These are phyloP conservation scores for Spodoptera litura DNA, from an alignment of 1,140 invertebrate species.

Conservation along the genomic window DNA sequence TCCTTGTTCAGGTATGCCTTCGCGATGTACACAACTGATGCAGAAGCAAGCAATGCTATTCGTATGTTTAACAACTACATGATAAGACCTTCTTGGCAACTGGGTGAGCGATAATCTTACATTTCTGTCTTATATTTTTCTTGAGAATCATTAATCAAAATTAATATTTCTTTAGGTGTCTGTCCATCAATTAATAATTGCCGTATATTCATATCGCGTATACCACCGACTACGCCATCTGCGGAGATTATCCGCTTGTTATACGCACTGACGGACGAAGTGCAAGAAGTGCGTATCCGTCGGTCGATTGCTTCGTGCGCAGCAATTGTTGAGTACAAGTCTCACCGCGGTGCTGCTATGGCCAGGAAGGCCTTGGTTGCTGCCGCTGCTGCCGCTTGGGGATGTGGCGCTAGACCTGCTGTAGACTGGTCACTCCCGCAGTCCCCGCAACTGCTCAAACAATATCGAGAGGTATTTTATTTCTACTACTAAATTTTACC, in stretches of 20 bases:
- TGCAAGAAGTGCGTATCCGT: constrained; percentile 78
- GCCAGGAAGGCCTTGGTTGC: constrained; percentile 78
- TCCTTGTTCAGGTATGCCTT: constrained; percentile 76
- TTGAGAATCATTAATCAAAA: not conserved
- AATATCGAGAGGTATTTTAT: constrained; percentile 75
- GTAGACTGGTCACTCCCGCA: constrained; percentile 81
- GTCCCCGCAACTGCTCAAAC: constrained; percentile 75
- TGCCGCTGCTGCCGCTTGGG: constrained; percentile 76
- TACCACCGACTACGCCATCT: constrained; percentile 73
- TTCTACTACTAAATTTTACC: not conserved
- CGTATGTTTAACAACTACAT: constrained; percentile 82
- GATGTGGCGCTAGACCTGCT: constrained; percentile 73
- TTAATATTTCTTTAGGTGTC: constrained; percentile 60
- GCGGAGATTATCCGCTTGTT: constrained; percentile 77
- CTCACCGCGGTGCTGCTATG: constrained; percentile 80
- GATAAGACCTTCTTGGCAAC: constrained; percentile 81
- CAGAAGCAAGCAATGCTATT: constrained; percentile 77
- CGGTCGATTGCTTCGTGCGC: constrained; percentile 73
- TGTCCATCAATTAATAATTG: constrained; percentile 83
- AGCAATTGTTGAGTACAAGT: constrained; percentile 80
- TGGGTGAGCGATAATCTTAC: constrained; percentile 66
- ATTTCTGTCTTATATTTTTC: not conserved
- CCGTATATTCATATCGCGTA: constrained; percentile 80
- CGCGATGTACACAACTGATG: constrained; percentile 80
- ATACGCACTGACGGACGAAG: constrained; percentile 79